A percentile compares a stretch with the other conserved stretches of the same genome.
Evolutionary conservation across 2,888 invertebrate genomes (phyloP).

Genomic region (Ennomos fuscantarius): DNA sequence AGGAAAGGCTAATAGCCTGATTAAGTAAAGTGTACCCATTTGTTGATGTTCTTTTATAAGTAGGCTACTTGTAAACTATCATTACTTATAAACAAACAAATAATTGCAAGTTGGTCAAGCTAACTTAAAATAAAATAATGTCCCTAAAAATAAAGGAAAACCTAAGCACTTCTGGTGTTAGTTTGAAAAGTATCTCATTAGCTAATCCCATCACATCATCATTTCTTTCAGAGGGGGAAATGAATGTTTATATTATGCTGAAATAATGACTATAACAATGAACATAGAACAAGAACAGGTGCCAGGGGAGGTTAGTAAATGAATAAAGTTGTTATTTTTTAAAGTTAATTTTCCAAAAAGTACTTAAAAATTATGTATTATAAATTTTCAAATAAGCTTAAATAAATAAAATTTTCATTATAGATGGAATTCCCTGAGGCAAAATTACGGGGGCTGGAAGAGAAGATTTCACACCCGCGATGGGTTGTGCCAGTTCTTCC

Average conservation of each 20-base stretch:
- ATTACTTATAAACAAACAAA: too few species aligned
- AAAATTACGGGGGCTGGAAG: constrained; percentile 95
- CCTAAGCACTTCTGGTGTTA: too few species aligned
- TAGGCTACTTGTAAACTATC: too few species aligned
- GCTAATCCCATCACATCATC: background rate
- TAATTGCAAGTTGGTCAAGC: too few species aligned
- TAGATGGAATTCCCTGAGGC: constrained; percentile 91
- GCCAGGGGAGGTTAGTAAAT: constrained; percentile 75
- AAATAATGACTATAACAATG: constrained; percentile 84
- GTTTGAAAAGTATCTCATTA: background rate
- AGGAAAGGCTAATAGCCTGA: too few species aligned
- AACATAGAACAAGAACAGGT: constrained; percentile 78
- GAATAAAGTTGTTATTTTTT: too few species aligned
- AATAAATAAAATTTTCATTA: background rate
- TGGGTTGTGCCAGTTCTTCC: constrained; percentile 99
- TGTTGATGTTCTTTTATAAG: too few species aligned
- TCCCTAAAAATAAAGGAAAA: too few species aligned
- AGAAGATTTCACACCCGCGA: constrained; percentile 97
- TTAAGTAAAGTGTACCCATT: too few species aligned
- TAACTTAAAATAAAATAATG: too few species aligned
- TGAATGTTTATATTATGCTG: constrained; percentile 67
- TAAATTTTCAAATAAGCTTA: background rate
- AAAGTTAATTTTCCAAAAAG: too few species aligned
- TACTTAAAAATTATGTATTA: constrained; percentile 7
- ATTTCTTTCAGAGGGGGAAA: constrained; percentile 65